Evolutionary conservation across 2,113 vertebrate genomes (phyloP).

Genomic region (Reinhardtius hippoglossoides): DNA sequence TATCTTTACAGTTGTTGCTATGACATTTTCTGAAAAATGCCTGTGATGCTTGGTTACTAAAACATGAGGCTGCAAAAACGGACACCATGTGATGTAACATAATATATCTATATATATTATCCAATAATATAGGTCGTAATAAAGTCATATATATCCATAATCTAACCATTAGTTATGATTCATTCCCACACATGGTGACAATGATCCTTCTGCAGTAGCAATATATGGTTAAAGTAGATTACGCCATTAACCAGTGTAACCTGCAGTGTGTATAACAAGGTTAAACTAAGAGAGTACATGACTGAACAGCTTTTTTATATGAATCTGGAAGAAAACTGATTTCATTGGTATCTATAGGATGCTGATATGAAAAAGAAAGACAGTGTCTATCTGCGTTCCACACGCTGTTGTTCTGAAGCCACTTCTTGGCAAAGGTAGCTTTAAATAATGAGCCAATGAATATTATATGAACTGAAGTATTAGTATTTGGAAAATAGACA

Average conservation of each 20-base stretch:
- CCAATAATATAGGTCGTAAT: background rate
- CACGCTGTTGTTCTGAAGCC: too few species aligned
- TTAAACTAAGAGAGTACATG: background rate
- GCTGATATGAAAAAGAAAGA: too few species aligned
- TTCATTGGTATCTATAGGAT: too few species aligned
- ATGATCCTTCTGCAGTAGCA: background rate
- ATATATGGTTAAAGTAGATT: background rate
- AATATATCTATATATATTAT: background rate
- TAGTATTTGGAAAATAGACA: constrained; percentile 17
- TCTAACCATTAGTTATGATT: constrained; percentile 26
- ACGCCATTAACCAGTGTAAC: too few species aligned
- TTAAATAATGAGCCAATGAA: background rate
- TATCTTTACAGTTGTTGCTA: background rate
- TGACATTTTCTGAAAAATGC: background rate
- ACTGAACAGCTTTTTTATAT: background rate
- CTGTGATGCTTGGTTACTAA: background rate
- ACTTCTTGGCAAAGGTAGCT: too few species aligned
- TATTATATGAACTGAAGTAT: constrained; percentile 22
- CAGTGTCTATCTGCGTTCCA: too few species aligned
- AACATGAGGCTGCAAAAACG: background rate
- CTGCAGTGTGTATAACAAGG: too few species aligned
- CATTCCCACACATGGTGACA: background rate
- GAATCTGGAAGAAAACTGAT: too few species aligned
- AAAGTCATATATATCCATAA: background rate
- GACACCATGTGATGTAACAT: too few species aligned